These are phyloP conservation scores for Drosophila teissieri DNA, from an alignment of 1,140 invertebrate species.

Conservation along the genomic window DNA sequence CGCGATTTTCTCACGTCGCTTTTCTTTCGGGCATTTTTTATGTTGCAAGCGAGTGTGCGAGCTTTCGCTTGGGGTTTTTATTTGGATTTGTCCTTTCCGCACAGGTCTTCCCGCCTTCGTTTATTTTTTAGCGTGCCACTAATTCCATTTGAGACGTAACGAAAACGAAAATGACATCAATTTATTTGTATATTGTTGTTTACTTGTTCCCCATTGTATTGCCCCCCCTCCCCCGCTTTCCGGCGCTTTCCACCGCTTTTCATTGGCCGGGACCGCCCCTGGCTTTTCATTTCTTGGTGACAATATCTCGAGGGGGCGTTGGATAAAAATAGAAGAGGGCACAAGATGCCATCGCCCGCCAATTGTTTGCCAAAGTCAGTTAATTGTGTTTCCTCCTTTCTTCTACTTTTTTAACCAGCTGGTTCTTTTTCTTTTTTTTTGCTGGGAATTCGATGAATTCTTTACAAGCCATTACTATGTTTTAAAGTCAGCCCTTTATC, in stretches of 20 bases:
- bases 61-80: slow-evolving; percentile 39
- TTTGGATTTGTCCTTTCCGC: slow-evolving; percentile 60
- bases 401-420: not conserved
- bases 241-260: slow-evolving; percentile 17
- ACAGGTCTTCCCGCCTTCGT: slow-evolving; percentile 19
- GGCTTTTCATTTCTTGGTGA: slow-evolving; percentile 33
- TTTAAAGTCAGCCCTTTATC: too few species aligned
- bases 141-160: slow-evolving; percentile 81
- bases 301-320: slow-evolving; percentile 32
- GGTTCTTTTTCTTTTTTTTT: too few species aligned
- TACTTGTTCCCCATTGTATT: slow-evolving; percentile 10
- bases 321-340: slow-evolving; percentile 2
- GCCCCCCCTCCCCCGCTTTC: slow-evolving; percentile 3
- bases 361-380: slow-evolving; percentile 32
- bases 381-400: slow-evolving; percentile 31
- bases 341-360: slow-evolving; percentile 27
- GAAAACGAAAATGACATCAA: slow-evolving; percentile 83
- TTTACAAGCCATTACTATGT: too few species aligned
- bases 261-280: slow-evolving; percentile 26
- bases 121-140: slow-evolving; percentile 58
- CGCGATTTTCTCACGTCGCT: not conserved
- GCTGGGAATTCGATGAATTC: too few species aligned
- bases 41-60: slow-evolving; percentile 46
- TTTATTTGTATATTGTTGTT: slow-evolving; percentile 77
- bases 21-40: slow-evolving; percentile 16